Conservation (phyloP, 53 echinoderm and acorn worm species). For the Glandiceps talaboti region DNA sequence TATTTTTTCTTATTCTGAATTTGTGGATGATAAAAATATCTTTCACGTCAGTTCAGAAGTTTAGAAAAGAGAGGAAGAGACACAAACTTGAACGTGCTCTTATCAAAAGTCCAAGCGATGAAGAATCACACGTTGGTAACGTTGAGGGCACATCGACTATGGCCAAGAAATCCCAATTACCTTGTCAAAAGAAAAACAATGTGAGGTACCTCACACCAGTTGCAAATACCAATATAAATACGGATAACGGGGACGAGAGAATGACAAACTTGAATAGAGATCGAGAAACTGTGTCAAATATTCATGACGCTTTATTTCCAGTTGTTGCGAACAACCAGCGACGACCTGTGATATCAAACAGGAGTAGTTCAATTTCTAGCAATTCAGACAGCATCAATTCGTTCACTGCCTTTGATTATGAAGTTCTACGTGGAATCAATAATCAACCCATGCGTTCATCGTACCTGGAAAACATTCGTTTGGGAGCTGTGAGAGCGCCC, state of each 20-base stretch:
- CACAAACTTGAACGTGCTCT: too few relatives aligned
- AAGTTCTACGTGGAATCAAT: background rate
- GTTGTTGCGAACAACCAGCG: background rate
- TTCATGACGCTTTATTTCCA: background rate
- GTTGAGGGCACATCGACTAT: background rate
- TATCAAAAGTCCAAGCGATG: background rate
- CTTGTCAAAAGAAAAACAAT: background rate
- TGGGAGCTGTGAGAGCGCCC: background rate
- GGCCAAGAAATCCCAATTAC: background rate
- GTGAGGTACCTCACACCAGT: background rate
- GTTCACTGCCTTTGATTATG: background rate
- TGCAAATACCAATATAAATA: background rate
- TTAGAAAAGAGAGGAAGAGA: background rate
- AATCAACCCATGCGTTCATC: background rate
- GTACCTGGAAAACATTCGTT: background rate
- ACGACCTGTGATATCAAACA: background rate
- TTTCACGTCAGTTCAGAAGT: conserved; percentile 13
- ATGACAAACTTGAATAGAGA: background rate
- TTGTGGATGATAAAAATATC: conserved; percentile 36
- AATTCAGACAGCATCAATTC: background rate
- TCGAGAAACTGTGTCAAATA: background rate
- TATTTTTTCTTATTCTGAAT: conserved; percentile 65
- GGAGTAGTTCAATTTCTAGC: background rate
- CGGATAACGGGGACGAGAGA: background rate
- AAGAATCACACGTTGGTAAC: background rate